phyloP scores from a whole-genome alignment of 2,888 invertebrate genomes.

The Yponomeuta malinellus region DNA sequence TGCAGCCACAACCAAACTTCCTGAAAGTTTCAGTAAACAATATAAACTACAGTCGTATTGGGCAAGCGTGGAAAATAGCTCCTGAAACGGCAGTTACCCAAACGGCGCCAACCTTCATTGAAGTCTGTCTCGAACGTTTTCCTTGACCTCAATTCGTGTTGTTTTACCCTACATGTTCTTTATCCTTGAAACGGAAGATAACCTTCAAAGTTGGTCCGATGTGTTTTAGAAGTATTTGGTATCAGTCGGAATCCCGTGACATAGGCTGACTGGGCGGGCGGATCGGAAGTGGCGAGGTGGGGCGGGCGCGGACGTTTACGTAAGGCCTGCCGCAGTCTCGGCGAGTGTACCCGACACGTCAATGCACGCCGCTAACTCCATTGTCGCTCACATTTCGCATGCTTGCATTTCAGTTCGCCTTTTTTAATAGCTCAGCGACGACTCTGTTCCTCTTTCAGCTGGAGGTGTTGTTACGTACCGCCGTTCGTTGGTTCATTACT shows the following conservation, averaged over 20 bases:
- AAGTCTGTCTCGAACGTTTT: constrained; percentile 10
- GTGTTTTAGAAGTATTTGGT: constrained; percentile 6
- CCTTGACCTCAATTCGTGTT: constrained; percentile 10
- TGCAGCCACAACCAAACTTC: background rate
- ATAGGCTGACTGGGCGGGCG: constrained; percentile 26
- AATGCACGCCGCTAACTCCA: constrained; percentile 36
- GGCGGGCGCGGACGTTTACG: constrained; percentile 37
- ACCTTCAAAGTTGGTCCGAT: constrained; percentile 4
- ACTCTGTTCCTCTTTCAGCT: background rate
- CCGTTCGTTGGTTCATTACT: background rate
- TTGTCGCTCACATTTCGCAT: constrained; percentile 42
- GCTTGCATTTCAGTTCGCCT: constrained; percentile 34
- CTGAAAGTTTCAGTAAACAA: background rate
- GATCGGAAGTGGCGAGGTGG: constrained; percentile 47
- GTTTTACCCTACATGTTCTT: background rate
- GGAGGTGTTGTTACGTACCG: background rate
- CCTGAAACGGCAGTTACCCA: constrained; percentile 1
- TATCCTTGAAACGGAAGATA: constrained; percentile 3
- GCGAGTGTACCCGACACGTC: constrained; percentile 25
- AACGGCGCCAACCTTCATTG: constrained; percentile 5
- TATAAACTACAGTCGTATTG: background rate
- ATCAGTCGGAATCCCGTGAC: constrained; percentile 4
- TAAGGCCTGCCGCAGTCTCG: constrained; percentile 48
- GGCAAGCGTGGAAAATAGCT: background rate
- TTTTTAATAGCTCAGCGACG: constrained; percentile 17